Percentiles rank a stretch among this genome's conserved stretches.
These are phyloP conservation scores for Lepisosteus oculatus DNA, from an alignment of 2,113 vertebrate species.

Conservation along the genomic window DNA sequence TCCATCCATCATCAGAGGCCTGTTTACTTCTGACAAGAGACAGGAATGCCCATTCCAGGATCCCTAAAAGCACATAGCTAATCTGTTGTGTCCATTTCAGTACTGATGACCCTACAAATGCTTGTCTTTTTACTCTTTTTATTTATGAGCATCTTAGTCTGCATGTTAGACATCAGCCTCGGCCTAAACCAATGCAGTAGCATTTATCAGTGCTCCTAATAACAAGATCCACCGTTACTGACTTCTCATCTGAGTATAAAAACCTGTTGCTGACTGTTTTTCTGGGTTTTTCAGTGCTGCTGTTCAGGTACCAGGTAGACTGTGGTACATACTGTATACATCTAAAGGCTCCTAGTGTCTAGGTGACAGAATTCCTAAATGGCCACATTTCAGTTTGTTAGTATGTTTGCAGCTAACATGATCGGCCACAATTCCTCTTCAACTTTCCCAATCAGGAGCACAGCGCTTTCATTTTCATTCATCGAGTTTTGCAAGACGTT, in stretches of 20 bases:
- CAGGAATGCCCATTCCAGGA: no score
- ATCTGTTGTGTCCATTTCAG: no score
- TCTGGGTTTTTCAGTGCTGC: background rate
- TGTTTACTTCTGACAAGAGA: no score
- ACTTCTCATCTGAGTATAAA: background rate
- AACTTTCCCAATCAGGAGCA: background rate
- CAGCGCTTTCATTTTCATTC: background rate
- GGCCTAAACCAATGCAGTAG: no score
- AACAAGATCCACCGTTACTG: background rate
- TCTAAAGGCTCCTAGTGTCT: constrained; percentile 24
- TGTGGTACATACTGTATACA: background rate
- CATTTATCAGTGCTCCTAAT: no score
- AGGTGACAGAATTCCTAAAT: constrained; percentile 49
- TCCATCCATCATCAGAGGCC: no score
- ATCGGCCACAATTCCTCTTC: constrained; percentile 16
- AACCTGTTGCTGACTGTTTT: background rate
- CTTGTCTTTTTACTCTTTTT: no score
- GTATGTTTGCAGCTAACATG: constrained; percentile 18
- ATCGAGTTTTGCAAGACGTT: background rate
- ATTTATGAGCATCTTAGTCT: no score
- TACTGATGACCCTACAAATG: no score
- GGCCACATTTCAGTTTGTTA: constrained; percentile 20
- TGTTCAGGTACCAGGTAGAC: background rate
- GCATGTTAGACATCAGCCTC: no score
- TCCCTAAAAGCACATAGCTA: no score